Evolutionary conservation across 2,797 vertebrate genomes (phyloP), one percentile per base, ranked within the genome.

Genomic region (Darevskia mixta): DNA sequence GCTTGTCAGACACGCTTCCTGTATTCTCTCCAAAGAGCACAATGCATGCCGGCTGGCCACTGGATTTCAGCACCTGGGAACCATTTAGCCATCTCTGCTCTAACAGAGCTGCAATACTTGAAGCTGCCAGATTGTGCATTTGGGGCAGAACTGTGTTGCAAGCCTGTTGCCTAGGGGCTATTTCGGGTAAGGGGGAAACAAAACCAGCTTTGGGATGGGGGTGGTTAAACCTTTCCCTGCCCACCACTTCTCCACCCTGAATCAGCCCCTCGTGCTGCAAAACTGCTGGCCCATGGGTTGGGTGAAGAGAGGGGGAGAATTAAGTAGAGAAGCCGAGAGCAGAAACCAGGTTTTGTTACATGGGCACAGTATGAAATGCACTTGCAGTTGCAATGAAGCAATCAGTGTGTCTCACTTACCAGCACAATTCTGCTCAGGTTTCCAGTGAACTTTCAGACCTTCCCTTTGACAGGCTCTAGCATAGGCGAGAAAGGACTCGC

Each of bases 401-500:
- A 4, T 20, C 1, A 5, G 32, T 35, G 71, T 66, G 72, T 2
- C 76, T 25, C 25, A 49, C 98, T 98, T 95, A 99, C 99, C 98
- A 95, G 98, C 97, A 88, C 99, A 99, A 89, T 93, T 97, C 79
- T 97, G 95, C 95, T 98, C 97, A 0, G 98, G 98, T 75, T 96
- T 97, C 99, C 99, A 99, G 75, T 96, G 96, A 72, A 99, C 97
- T 2, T 95, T 96, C 0, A 97, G 79, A 0, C 98, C 98, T 91
- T 99, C 99, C 88, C 99, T 96, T 96, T 98, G 98, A 88, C 99
- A 99, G 87, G 98, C 98, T 55, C 99, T 97, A 73, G 98, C 96
- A 11, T 99, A 99, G 0, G 99, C 98, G 88, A 99, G 97, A 95
- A 99, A 98, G 0, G 99, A 99, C 96, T 99, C 99, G 0, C 99